Conservation (phyloP, 2,113 vertebrate genomes). For the Oceanites oceanicus region DNA sequence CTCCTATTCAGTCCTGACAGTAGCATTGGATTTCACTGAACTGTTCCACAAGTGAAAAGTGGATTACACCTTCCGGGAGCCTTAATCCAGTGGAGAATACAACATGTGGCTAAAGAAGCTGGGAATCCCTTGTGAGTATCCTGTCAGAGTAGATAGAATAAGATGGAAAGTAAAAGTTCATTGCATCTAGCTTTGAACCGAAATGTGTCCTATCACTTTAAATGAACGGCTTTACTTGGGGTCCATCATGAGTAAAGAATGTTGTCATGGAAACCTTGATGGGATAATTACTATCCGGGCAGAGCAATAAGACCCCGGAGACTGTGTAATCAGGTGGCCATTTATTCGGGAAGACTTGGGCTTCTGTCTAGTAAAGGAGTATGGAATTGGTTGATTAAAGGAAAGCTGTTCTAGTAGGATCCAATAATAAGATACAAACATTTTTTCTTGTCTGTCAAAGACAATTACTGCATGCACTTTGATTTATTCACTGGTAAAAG, state of each 20-base stretch:
- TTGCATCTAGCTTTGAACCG: neutral
- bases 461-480: neutral
- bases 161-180: neutral
- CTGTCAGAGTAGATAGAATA: neutral
- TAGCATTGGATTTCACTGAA: neutral
- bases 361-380: neutral
- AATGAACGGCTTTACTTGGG: neutral
- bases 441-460: neutral
- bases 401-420: neutral
- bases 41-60: neutral
- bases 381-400: neutral
- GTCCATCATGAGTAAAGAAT: neutral
- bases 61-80: neutral
- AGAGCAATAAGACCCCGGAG: neutral
- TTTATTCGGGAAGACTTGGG: neutral
- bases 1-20: neutral
- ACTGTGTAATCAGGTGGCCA: neutral
- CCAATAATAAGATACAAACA: neutral
- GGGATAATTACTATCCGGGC: neutral
- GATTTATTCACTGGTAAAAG: constrained; percentile 6
- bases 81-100: neutral
- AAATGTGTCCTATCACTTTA: neutral
- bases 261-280: constrained; percentile 37
- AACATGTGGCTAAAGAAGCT: neutral
- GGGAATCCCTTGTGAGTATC: neutral